Evolutionary conservation across 2,113 vertebrate species (phyloP).

Genomic region (Dascyllus trimaculatus): DNA sequence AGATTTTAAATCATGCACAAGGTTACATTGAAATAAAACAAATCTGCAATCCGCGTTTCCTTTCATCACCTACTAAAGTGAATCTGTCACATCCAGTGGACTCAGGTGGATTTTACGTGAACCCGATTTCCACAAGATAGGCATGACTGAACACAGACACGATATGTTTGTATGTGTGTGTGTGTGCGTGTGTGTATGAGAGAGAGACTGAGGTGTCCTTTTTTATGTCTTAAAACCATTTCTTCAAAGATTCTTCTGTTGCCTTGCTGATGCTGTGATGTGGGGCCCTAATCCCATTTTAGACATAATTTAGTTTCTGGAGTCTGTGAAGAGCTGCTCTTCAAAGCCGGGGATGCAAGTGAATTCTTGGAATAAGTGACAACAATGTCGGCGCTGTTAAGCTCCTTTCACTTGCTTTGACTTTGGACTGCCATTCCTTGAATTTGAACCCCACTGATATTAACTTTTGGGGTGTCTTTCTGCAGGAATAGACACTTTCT

Average conservation of each 20-base stretch:
- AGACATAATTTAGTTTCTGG: constrained; percentile 59
- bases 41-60: constrained; percentile 12
- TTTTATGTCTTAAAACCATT: constrained; percentile 31
- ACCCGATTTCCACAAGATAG: constrained; percentile 14
- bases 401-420: constrained; percentile 56
- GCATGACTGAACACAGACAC: neutral
- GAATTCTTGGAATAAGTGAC: constrained; percentile 49
- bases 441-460: constrained; percentile 32
- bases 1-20: neutral
- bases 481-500: constrained; percentile 19
- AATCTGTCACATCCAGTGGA: constrained; percentile 3
- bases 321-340: constrained; percentile 53
- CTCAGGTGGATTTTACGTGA: constrained; percentile 18
- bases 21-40: neutral
- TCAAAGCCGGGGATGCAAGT: constrained; percentile 50
- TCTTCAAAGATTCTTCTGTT: constrained; percentile 58
- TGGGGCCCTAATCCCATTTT: constrained; percentile 64
- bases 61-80: neutral
- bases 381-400: constrained; percentile 63
- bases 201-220: constrained; percentile 21
- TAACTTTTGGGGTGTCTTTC: constrained; percentile 33
- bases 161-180: neutral
- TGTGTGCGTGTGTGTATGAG: no score
- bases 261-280: constrained; percentile 46
- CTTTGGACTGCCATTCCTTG: constrained; percentile 50